A percentile compares a stretch with the other conserved stretches of the same genome.
These are phyloP conservation scores for Chiridota heheva DNA, from an alignment of 35 echinoderm and acorn worm genomes.

Conservation along the genomic window DNA sequence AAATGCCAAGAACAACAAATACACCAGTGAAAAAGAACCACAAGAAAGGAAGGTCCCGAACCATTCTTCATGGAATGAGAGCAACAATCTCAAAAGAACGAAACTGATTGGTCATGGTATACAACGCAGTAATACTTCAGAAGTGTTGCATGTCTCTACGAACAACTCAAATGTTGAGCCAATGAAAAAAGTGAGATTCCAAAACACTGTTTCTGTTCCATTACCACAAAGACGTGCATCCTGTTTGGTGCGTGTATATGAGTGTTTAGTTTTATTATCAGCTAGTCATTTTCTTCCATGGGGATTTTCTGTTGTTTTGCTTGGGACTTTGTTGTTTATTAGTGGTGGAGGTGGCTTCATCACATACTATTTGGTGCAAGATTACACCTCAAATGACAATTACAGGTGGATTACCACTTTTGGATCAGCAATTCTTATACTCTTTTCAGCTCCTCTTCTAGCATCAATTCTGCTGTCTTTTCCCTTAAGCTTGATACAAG, in stretches of 20 bases:
- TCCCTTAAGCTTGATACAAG: neutral
- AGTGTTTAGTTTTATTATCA: neutral
- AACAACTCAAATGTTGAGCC: conserved; percentile 21
- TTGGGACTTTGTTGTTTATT: too few relatives aligned
- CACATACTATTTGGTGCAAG: neutral
- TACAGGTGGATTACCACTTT: conserved; percentile 19
- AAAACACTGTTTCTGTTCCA: neutral
- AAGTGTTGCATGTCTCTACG: too few relatives aligned
- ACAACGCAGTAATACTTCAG: too few relatives aligned
- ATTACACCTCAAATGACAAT: neutral
- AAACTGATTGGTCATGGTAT: too few relatives aligned
- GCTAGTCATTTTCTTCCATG: neutral
- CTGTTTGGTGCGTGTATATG: neutral
- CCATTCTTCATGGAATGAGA: too few relatives aligned
- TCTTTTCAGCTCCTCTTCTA: conserved; percentile 5
- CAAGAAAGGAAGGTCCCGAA: too few relatives aligned
- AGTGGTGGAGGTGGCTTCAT: neutral
- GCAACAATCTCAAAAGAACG: too few relatives aligned
- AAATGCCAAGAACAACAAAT: too few relatives aligned
- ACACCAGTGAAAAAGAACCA: too few relatives aligned
- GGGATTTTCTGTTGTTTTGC: conserved; percentile 9
- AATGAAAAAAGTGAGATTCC: conserved; percentile 15
- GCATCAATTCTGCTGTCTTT: neutral
- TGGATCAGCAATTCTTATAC: conserved; percentile 8
- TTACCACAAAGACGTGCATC: too few relatives aligned